Evolutionary conservation across 2,797 vertebrate genomes (phyloP).

Genomic region (Zenarchopterus dispar): DNA sequence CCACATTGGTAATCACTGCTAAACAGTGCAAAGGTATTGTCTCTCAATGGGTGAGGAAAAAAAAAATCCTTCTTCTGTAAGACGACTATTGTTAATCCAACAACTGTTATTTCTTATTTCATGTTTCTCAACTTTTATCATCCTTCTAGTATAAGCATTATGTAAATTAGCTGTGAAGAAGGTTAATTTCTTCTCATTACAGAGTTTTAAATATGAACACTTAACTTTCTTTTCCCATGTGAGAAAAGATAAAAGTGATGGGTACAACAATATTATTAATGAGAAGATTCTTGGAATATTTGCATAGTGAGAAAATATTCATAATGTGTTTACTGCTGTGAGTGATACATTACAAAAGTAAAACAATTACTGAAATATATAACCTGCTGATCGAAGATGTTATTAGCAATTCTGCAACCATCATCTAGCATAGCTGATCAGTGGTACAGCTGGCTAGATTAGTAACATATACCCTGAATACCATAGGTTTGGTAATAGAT

Average conservation of each 20-base stretch:
- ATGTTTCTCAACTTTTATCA: background rate
- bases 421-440: too few relatives aligned
- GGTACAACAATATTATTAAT: background rate
- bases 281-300: too few relatives aligned
- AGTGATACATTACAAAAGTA: too few relatives aligned
- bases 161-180: too few relatives aligned
- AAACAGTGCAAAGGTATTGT: conserved; percentile 48
- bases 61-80: background rate
- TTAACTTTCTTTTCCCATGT: background rate
- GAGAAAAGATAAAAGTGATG: background rate
- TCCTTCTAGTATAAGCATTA: background rate
- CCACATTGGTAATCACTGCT: conserved; percentile 62
- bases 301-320: too few relatives aligned
- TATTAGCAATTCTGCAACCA: too few relatives aligned
- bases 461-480: too few relatives aligned
- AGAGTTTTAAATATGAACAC: background rate
- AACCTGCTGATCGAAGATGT: too few relatives aligned
- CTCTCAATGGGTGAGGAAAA: conserved; percentile 27
- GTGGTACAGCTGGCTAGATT: too few relatives aligned
- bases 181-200: background rate
- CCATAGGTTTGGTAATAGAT: too few relatives aligned
- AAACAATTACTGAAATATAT: too few relatives aligned
- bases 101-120: background rate
- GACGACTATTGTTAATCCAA: background rate
- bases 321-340: too few relatives aligned